phyloP scores from a whole-genome alignment of 1,140 invertebrate species.

The Uloborus diversus region DNA sequence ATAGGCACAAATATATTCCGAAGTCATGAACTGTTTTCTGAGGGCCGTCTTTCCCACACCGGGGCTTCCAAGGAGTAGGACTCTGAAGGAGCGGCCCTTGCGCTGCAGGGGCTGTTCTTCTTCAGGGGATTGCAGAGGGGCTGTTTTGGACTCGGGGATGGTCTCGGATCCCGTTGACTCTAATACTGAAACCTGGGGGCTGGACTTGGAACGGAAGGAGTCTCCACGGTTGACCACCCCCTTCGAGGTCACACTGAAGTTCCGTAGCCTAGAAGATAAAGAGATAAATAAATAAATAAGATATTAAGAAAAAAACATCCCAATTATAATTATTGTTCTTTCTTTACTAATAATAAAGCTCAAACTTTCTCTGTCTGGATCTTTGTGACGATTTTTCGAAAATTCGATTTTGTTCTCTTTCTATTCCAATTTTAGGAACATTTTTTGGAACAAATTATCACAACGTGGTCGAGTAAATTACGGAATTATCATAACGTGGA shows the following conservation, averaged over 20 bases:
- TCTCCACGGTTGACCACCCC: conserved; percentile 79
- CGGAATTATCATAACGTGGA: too few relatives aligned
- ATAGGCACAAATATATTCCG: conserved; percentile 92
- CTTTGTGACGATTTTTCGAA: too few relatives aligned
- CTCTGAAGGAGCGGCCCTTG: conserved; percentile 69
- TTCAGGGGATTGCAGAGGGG: conserved; percentile 60
- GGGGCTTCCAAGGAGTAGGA: conserved; percentile 83
- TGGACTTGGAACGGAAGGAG: conserved; percentile 72
- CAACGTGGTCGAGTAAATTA: too few relatives aligned
- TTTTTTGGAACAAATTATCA: too few relatives aligned
- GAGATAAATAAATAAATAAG: too few relatives aligned
- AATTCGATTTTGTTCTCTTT: too few relatives aligned
- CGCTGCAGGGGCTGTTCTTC: conserved; percentile 13
- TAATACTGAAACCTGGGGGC: conserved; percentile 71
- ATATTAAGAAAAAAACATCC: too few relatives aligned
- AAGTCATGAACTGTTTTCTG: conserved; percentile 92
- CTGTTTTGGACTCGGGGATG: not conserved
- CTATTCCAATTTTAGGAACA: too few relatives aligned
- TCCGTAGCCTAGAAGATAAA: conserved; percentile 83
- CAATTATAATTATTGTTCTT: too few relatives aligned
- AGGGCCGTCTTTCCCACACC: conserved; percentile 93
- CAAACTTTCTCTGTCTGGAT: too few relatives aligned
- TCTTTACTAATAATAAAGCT: too few relatives aligned
- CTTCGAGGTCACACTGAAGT: conserved; percentile 88
- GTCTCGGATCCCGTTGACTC: conserved; percentile 60